Evolutionary conservation across 2,888 invertebrate species (phyloP), one percentile per base, ranked within the genome.

Genomic region (Mimumesa dahlbomi): DNA sequence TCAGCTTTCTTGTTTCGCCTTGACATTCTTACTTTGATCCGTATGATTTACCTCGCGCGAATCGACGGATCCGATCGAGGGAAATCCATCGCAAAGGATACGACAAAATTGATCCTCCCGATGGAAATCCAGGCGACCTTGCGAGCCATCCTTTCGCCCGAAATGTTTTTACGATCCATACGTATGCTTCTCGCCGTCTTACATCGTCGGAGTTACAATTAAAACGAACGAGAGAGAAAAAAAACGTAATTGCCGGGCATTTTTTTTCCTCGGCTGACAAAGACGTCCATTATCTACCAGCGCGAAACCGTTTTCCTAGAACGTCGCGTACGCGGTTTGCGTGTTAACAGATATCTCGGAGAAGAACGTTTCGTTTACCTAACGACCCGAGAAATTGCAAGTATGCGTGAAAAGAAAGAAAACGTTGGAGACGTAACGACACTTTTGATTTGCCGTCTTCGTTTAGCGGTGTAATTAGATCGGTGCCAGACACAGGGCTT

Each of bases 401-500:
- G 25, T 3, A 7, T 25, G 4, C 4, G 3, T 25, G 25, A 7
- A 25, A 25, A 25, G 11, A 7, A 34, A 11, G 34, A 34, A 34
- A 2, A 11, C 4, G 7, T 7, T 34, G 2, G 22, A 14, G 14
- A 22, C 11, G 36, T 36, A 18, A 4, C 6, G 36, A 40, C 14
- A 38, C 42, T 13, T 38, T 53, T 57, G 70, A 71, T 71, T 71
- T 69, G 49, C 31, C 49, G n/a, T 45, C 22, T 21, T 9, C n/a
- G 36, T 48, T 64, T 46, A 50, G 40, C 34, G 16, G 48, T 36
- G 21, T 65, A 66, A 71, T 71, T 66, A 62, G 58, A 58, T 66
- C 58, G 67, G 62, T 22, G 73, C 57, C 50, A 58, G 61, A 58
- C 45, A 67, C 70, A 53, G 72, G 42, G 58, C 50, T 67, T 72